Evolutionary conservation across 2,113 vertebrate genomes (phyloP), one percentile per base, ranked within the genome.

Genomic region (Scophthalmus maximus): DNA sequence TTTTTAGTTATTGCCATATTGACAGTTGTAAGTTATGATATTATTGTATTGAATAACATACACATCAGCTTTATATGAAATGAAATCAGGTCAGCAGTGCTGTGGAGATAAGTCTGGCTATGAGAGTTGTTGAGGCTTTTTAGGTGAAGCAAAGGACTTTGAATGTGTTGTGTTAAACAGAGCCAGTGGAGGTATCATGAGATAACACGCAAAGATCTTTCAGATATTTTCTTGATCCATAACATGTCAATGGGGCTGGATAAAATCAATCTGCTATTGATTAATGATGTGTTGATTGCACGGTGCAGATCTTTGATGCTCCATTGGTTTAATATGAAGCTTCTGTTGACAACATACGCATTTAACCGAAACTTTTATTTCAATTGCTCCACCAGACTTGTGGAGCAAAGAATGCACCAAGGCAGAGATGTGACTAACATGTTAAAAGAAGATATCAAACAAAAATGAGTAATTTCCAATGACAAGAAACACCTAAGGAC

Each of bases 401-500:
- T 44, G 40, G 20, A 57, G 25, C 8, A 66, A 51, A 47, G 20
- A 6, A 3, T 47, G 32, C 23, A 23, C 20, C 25, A 56, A 62
- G 52, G 14, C 12, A 22, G 56, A 18, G 66, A 57, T 26, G 29
- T 60, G 51, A 84, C 23, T 49, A 67, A 63, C 23, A 46, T 58
- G 15, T n/a, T 49, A 40, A 27, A 76, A 44, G 68, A 76, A 34
- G 32, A 46, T 44, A 75, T 68, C 32, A 18, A 14, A 15, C 51
- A 20, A 47, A 60, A 76, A 46, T 14, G 34, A 58, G 27, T 52
- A 36, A 75, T 23, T 42, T 8, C 29, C 42, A 42, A 62, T 46
- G 49, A 77, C 60, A 75, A 73, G 11, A 64, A 55, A 44, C 12
- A 71, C 75, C 71, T n/a, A 1, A 58, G 66, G 69, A 79, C 26